Conservation (phyloP, 2,797 vertebrate genomes). For the Eulemur albifrons region DNA sequence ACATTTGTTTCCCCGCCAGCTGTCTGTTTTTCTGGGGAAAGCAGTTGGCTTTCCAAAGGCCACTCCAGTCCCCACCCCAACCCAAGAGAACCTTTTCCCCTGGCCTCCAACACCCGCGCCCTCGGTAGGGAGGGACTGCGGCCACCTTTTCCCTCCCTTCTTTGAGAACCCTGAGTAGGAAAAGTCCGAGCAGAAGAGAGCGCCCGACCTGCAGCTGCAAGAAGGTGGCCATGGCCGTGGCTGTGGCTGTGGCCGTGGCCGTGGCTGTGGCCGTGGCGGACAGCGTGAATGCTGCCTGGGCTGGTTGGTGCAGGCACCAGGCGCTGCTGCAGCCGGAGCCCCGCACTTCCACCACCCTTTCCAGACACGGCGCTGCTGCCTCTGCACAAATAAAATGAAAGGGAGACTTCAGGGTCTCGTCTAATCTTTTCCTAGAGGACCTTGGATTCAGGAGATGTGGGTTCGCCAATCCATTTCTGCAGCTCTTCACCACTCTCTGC, state of each 20-base stretch:
- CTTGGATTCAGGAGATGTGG: not conserved
- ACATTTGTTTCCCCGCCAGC: not conserved
- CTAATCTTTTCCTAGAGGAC: not conserved
- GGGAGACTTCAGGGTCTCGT: not conserved
- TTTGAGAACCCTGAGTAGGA: not conserved
- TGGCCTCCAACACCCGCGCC: accelerated
- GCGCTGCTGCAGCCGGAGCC: accelerated
- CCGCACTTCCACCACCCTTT: not conserved
- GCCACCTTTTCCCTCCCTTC: not conserved
- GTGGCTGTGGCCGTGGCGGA: not conserved
- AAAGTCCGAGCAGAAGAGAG: not conserved
- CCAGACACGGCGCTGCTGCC: accelerated
- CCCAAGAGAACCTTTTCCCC: not conserved
- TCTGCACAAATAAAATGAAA: not conserved
- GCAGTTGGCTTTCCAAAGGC: not conserved
- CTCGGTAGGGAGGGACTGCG: accelerated
- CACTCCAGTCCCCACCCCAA: accelerated
- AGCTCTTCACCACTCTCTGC: not conserved
- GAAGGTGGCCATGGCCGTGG: not conserved
- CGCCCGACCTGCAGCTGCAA: accelerated
- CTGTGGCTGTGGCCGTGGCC: not conserved
- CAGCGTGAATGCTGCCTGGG: not conserved
- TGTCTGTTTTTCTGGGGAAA: not conserved
- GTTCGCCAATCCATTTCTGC: not conserved
- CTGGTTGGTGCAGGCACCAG: accelerated